These are phyloP conservation scores for Mizuhopecten yessoensis DNA, from an alignment of 1,140 invertebrate species.

Conservation along the genomic window DNA sequence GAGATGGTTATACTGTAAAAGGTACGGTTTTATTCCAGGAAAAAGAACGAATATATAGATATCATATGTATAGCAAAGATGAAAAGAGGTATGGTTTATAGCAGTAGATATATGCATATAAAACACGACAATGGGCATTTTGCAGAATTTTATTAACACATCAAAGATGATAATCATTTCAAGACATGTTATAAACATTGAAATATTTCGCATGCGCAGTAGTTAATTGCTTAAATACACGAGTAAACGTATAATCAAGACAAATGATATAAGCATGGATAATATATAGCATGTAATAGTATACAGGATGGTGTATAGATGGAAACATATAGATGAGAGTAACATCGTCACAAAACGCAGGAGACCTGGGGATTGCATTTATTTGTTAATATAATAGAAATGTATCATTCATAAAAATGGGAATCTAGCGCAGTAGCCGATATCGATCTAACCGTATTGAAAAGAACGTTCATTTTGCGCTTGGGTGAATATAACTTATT, in stretches of 20 bases:
- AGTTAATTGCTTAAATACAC: background rate
- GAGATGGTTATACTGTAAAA: too few species aligned
- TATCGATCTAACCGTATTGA: background rate
- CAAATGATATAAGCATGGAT: background rate
- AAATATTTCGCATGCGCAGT: background rate
- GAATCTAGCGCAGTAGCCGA: background rate
- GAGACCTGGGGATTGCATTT: background rate
- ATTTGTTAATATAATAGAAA: background rate
- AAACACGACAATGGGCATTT: background rate
- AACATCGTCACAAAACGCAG: background rate
- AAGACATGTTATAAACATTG: background rate
- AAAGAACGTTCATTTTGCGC: background rate
- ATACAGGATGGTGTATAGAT: background rate
- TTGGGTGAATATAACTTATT: constrained; percentile 1
- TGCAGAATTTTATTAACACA: background rate
- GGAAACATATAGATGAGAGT: background rate
- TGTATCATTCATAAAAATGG: constrained; percentile 18
- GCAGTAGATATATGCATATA: too few species aligned
- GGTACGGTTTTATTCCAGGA: too few species aligned
- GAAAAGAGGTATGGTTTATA: too few species aligned
- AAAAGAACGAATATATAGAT: too few species aligned
- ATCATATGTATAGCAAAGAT: too few species aligned
- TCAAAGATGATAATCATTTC: background rate
- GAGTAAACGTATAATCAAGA: background rate
- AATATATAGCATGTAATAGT: background rate